Evolutionary conservation across 2,113 vertebrate genomes (phyloP), one percentile per base, ranked within the genome.

Genomic region (Crotalus horridus): DNA sequence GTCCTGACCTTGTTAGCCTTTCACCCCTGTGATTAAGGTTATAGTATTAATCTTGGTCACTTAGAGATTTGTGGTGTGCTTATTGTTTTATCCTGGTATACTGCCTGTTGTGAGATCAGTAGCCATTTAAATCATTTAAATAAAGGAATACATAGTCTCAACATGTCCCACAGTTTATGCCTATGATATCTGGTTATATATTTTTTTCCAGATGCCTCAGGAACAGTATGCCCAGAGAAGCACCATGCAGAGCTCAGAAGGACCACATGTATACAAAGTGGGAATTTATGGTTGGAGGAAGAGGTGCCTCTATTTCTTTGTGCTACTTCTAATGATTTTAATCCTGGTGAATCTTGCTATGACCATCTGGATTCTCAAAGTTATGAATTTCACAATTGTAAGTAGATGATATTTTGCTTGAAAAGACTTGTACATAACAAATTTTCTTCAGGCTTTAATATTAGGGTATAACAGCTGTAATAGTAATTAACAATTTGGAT

Each of bases 381-480:
- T 99, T 98, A 99, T 99, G 99, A 99, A 99, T 98, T 99, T 99
- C 98, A 99, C 99, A 96, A 99, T 99, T 95, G 99, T 99, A 98
- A 99, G 99, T 99, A 96, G 17, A 93, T 94, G 95, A 92, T 93
- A 89, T 64, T 87, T 54, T 96, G 91, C 81, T 7, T 4, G 91
- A 55, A 53, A 46, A 0, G 93, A 90, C 61, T 93, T 89, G 55
- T 94, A 92, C 92, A 89, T 94, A 53, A n/a, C 89, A 90, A 89
- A 95, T 26, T 89, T 93, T 95, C 39, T 89, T 74, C 92, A 46
- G 61, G 74, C 51, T 92, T 96, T 92, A 13, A 89, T 55, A 46
- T 51, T 33, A 59, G 20, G 8, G 4, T 24, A 59, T 53, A 51
- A 48, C 3, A 81, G 29, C 20, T 89, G 53, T 0, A 1, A 0